Conservation (phyloP, 2,888 invertebrate species). For the Rhimphoctona megacephalus region DNA sequence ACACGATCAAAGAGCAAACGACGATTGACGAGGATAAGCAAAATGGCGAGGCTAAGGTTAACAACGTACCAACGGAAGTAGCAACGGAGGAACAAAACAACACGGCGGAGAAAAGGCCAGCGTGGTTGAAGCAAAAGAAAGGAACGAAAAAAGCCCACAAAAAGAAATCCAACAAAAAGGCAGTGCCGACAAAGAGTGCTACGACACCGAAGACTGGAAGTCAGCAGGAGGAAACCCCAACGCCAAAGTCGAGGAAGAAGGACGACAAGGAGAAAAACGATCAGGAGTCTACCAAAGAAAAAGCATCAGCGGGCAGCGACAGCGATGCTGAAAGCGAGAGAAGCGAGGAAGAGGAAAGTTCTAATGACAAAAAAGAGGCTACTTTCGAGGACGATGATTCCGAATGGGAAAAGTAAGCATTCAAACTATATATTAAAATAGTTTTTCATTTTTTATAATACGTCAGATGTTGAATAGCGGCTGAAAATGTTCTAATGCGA, state of each 20-base stretch:
- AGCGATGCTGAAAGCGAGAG: constrained; percentile 86
- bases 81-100: constrained; percentile 86
- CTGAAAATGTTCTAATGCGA: no score
- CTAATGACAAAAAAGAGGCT: constrained; percentile 87
- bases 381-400: constrained; percentile 89
- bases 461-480: no score
- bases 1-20: constrained; percentile 88
- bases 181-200: constrained; percentile 72
- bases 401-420: constrained; percentile 93
- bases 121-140: constrained; percentile 92
- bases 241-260: constrained; percentile 78
- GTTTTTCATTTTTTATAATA: no score
- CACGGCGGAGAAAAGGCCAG: constrained; percentile 89
- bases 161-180: constrained; percentile 84
- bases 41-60: constrained; percentile 85
- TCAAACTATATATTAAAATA: not conserved
- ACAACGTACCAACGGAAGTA: constrained; percentile 81
- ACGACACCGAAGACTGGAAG: constrained; percentile 60
- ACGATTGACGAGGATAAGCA: constrained; percentile 86
- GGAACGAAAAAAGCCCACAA: constrained; percentile 88
- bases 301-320: constrained; percentile 79
- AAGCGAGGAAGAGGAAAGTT: constrained; percentile 86
- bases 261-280: constrained; percentile 77
- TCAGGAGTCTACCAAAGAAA: constrained; percentile 77
- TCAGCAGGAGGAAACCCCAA: constrained; percentile 73